Evolutionary conservation across 2,797 vertebrate species (phyloP), one percentile per base, ranked within the genome.

Genomic region (Chaetodon trifasciatus): DNA sequence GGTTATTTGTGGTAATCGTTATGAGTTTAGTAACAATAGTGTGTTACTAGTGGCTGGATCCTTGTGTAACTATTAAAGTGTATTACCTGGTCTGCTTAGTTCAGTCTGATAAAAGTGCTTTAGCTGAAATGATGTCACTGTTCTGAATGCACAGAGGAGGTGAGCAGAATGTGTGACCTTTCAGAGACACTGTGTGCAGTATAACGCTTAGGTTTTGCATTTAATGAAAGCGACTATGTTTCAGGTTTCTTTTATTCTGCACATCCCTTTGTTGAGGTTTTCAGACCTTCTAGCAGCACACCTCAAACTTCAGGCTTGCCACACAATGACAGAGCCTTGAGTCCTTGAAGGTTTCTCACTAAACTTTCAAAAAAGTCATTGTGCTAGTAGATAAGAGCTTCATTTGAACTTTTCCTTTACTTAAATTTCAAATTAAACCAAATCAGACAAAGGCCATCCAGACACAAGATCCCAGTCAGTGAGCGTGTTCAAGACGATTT

Each of bases 271-370:
- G 53, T 82, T 21, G 35, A 53, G 42, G 12, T 40, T 65, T 66
- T 66, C 50, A 68, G 57, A 74, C 69, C 70, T 83, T 78, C 23
- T 28, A 75, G 50, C 35, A 23, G 3, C 10, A 21, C 55, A 50
- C 17, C 21, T 62, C 44, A 32, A 52, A 80, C 68, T 50, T 42
- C 15, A 57, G 35, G 21, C 47, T 32, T 32, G 19, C 19, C 40
- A 61, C 53, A 67, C 60, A 78, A 44, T 37, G 55, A 12, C 3
- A 40, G 35, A 76, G 32, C 40, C 73, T 61, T 17, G 57, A 79
- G 70, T 61, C 83, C 35, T 79, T 89, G 76, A 32, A 76, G n/a
- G 24, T 47, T 62, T 72, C 16, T 1, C 32, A 21, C 39, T 74
- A 3, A 70, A 44, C 66, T 47, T 21, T 62, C 10, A 39, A n/a